phyloP scores from a whole-genome alignment of 2,797 vertebrate species.

The Molossus alvarezi region DNA sequence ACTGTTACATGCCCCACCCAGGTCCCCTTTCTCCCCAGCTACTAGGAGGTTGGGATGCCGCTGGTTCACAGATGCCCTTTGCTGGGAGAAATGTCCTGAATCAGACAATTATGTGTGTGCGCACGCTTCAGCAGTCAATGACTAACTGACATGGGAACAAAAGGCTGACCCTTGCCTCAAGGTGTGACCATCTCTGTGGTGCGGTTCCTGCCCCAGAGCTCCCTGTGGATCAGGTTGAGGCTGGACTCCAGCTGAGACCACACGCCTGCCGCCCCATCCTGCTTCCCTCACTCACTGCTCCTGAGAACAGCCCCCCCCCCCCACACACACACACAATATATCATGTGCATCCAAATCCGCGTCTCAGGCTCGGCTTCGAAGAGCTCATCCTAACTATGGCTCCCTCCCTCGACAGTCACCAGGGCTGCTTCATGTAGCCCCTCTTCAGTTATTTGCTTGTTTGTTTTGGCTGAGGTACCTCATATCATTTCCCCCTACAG shows the following conservation, averaged over 20 bases:
- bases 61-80: conserved; percentile 35
- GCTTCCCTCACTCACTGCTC: background rate
- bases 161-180: background rate
- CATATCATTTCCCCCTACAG: background rate
- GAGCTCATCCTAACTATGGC: background rate
- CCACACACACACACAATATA: background rate
- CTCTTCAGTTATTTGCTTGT: background rate
- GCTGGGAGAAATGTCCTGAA: background rate
- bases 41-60: background rate
- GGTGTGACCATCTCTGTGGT: background rate
- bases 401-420: background rate
- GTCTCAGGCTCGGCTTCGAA: background rate
- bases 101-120: background rate
- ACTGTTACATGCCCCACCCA: accelerated
- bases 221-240: background rate
- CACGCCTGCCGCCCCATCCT: background rate
- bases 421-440: background rate
- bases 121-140: background rate
- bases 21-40: background rate
- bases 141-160: background rate
- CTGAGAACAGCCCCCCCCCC: background rate
- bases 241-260: background rate
- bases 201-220: background rate
- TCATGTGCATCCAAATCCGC: background rate
- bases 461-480: conserved; percentile 34